Evolutionary conservation across 2,888 invertebrate species (phyloP), one percentile per base, ranked within the genome.

Genomic region (Sphaerophoria rueppellii): DNA sequence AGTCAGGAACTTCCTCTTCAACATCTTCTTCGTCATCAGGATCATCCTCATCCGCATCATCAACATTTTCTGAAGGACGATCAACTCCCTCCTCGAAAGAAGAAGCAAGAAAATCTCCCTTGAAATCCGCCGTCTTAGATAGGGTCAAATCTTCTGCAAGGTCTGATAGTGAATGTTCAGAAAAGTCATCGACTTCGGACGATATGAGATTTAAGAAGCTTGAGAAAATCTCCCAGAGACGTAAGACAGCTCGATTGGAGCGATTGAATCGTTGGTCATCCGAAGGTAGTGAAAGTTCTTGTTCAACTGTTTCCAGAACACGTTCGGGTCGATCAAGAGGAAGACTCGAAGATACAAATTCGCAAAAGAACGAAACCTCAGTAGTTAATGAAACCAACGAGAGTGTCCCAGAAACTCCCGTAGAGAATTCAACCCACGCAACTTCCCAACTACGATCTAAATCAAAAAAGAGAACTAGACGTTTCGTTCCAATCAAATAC

Each of bases 271-370:
- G 24, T 9, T 76, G 65, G 58, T 37, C 57, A 7, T 58, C 52
- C 3, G 69, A 65, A 0, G 65, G 67, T n/a, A 83, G 79, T 55
- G 79, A 83, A 61, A 75, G 79, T 14, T 79, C 79, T 16, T 54
- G 72, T 14, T 11, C 0, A 6, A 14, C 9, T 24, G 43, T 0
- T 7, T 65, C 65, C 0, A 65, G 24, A 6, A 73, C 72, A 2
- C 65, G 77, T 32, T 67, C 72, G 0, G 72, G 58, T 4, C 52
- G 61, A 16, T 77, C 77, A 4, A 72, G 16, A 37, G 55, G 9
- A 0, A 55, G 48, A 35, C 4, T 32, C 55, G 69, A 69, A n/a
- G 24, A 24, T 24, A 24, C 24, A 24, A 24, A 24, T 24, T 24
- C 24, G 24, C 24, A 1, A 24, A 24, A 43, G 9, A 9, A 4